Evolutionary conservation across 2,113 vertebrate genomes (phyloP).

Genomic region (Serilophus lunatus): DNA sequence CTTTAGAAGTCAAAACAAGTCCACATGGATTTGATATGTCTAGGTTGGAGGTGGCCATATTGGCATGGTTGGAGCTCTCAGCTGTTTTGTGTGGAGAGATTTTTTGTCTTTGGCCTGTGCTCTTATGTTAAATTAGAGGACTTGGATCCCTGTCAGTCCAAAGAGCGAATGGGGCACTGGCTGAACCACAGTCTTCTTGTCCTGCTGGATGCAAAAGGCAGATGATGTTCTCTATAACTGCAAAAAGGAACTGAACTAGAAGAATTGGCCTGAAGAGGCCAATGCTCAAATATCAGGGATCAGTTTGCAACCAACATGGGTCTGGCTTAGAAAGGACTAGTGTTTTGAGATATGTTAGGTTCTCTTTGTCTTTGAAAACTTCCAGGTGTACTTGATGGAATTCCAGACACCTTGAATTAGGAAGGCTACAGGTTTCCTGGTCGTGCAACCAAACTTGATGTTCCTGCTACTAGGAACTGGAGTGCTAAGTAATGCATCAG

Average conservation of each 20-base stretch:
- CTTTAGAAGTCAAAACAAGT: not conserved
- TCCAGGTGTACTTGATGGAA: not conserved
- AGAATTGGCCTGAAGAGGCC: not conserved
- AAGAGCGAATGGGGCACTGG: not conserved
- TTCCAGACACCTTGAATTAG: not conserved
- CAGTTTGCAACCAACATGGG: not conserved
- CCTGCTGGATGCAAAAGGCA: not conserved
- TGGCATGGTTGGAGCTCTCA: not conserved
- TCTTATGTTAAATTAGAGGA: not conserved
- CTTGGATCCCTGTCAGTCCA: not conserved
- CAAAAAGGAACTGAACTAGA: not conserved
- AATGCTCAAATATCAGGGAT: not conserved
- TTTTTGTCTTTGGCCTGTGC: not conserved
- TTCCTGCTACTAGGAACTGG: not conserved
- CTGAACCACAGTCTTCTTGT: not conserved
- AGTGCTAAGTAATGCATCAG: not conserved
- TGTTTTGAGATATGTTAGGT: not conserved
- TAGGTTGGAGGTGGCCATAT: not conserved
- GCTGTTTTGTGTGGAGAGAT: not conserved
- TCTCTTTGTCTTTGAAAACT: not conserved
- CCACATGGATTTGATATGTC: accelerated
- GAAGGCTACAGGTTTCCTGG: not conserved
- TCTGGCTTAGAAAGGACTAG: not conserved
- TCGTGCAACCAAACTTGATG: not conserved
- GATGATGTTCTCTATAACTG: not conserved